Conservation (phyloP, 1,140 invertebrate genomes). For the Drosophila quadrilineata region DNA sequence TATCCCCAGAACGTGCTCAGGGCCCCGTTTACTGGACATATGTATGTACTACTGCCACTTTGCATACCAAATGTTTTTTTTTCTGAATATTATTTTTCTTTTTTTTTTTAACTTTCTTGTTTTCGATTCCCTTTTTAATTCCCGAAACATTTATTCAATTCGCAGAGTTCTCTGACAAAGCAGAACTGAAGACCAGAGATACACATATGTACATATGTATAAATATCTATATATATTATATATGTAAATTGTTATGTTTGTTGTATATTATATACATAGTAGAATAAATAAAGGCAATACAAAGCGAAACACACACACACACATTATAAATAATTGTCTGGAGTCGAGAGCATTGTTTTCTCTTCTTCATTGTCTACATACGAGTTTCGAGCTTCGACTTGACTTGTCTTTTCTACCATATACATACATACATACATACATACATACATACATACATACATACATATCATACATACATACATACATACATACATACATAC, state of each 20-base stretch:
- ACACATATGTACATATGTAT: too few species aligned
- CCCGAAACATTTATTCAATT: slow-evolving; percentile 10
- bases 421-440: too few species aligned
- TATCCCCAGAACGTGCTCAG: too few species aligned
- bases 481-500: too few species aligned
- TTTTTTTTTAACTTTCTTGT: too few species aligned
- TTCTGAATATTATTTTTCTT: slow-evolving; percentile 5
- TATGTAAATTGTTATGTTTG: not conserved
- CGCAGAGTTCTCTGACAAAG: slow-evolving; percentile 14
- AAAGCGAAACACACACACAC: slow-evolving; percentile 3
- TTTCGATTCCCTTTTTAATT: too few species aligned
- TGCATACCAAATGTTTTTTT: slow-evolving; percentile 58
- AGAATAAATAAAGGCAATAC: not conserved
- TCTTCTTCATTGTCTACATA: slow-evolving; percentile 26
- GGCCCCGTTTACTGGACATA: too few species aligned
- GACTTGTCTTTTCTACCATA: not conserved
- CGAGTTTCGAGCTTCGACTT: not conserved
- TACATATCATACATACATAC: too few species aligned
- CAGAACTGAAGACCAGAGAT: not conserved
- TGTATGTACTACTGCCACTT: too few species aligned
- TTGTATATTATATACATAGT: not conserved
- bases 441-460: too few species aligned
- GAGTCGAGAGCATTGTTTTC: slow-evolving; percentile 26
- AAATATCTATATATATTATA: too few species aligned
- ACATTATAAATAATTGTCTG: slow-evolving; percentile 41